phyloP scores from a whole-genome alignment of 2,113 vertebrate genomes.

The Glaucidium brasilianum region DNA sequence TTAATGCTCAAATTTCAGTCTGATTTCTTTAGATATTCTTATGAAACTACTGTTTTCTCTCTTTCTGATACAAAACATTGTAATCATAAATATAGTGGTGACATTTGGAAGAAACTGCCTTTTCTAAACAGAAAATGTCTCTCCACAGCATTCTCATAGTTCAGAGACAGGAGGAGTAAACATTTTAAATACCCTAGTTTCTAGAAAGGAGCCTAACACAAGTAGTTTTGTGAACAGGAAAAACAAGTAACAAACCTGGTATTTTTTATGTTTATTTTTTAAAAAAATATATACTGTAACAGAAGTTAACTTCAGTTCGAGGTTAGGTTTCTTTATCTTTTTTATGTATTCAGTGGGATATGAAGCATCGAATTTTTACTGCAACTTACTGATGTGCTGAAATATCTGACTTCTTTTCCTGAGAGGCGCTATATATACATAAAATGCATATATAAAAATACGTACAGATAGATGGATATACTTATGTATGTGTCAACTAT shows the following conservation, averaged over 20 bases:
- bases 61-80: not conserved
- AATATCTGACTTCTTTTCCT: not conserved
- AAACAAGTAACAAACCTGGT: not conserved
- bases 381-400: not conserved
- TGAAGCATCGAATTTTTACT: not conserved
- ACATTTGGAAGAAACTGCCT: not conserved
- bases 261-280: not conserved
- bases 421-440: not conserved
- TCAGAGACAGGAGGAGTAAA: not conserved
- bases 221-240: not conserved
- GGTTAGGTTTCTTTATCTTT: not conserved
- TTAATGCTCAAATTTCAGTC: not conserved
- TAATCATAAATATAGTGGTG: not conserved
- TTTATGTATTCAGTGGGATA: not conserved
- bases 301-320: not conserved
- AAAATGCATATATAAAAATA: not conserved
- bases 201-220: not conserved
- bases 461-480: not conserved
- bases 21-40: not conserved
- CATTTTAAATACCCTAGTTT: not conserved
- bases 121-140: not conserved
- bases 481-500: not conserved
- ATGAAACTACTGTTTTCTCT: not conserved
- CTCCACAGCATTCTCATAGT: not conserved
- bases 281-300: not conserved